A percentile compares a stretch with the other conserved stretches of the same genome.
These are phyloP conservation scores for Tryphoninae sp. DNA, from an alignment of 2,888 invertebrate genomes.

Conservation along the genomic window DNA sequence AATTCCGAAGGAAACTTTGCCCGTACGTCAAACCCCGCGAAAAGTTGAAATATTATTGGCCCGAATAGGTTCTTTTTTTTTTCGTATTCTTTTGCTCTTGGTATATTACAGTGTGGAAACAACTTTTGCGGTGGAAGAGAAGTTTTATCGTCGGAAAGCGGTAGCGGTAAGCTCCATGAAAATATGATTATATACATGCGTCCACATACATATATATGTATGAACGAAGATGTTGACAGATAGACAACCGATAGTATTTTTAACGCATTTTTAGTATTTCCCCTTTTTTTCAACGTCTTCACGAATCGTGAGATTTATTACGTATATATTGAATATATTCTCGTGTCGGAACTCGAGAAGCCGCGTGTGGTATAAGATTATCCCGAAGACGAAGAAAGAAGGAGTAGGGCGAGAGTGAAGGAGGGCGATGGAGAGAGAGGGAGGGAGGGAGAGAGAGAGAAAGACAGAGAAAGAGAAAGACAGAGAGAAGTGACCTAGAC, in stretches of 20 bases:
- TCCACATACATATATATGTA: conserved; percentile 7
- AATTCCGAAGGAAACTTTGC: conserved; percentile 52
- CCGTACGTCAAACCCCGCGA: conserved; percentile 52
- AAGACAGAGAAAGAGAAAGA: conserved; percentile 20
- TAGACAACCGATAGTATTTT: conserved; percentile 27
- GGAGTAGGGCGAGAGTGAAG: conserved; percentile 2
- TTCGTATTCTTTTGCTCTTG: conserved; percentile 29
- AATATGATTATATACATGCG: conserved; percentile 29
- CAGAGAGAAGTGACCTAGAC: conserved; percentile 76
- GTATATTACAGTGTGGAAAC: conserved; percentile 47
- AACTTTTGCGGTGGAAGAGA: conserved; percentile 46
- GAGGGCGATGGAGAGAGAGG: background rate
- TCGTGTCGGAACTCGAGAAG: conserved; percentile 29
- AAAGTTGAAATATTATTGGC: conserved; percentile 48
- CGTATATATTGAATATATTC: conserved; percentile 44
- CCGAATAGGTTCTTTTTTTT: conserved; percentile 34
- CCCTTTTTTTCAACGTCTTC: background rate
- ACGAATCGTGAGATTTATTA: conserved; percentile 29
- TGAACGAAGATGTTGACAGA: conserved; percentile 18
- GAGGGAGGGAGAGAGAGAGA: conserved; percentile 14
- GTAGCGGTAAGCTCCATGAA: conserved; percentile 50
- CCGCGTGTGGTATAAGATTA: conserved; percentile 49
- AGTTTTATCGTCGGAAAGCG: conserved; percentile 55
- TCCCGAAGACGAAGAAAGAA: conserved; percentile 22
- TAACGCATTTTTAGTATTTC: background rate